Conservation (phyloP, 2,888 invertebrate species). For the Drosophila anceps region DNA sequence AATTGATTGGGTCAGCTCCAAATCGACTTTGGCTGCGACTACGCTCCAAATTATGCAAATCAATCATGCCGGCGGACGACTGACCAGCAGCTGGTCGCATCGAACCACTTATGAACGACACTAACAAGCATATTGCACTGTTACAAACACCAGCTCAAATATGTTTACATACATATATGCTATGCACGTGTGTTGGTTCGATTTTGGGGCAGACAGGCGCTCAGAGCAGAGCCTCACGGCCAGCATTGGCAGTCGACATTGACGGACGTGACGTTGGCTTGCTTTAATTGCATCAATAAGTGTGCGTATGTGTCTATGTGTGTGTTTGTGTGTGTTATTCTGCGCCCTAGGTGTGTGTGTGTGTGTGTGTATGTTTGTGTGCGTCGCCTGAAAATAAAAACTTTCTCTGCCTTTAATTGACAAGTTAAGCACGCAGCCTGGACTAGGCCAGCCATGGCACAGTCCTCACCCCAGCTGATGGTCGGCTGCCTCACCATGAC, state of each 20-base stretch:
- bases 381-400: constrained; percentile 12
- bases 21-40: constrained; percentile 41
- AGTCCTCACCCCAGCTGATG: constrained; percentile 5
- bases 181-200: background rate
- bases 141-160: background rate
- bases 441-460: background rate
- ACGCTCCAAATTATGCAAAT: constrained; percentile 60
- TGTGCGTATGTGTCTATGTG: constrained; percentile 1
- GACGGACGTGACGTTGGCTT: constrained; percentile 17
- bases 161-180: background rate
- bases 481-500: constrained; percentile 2
- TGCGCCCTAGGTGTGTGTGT: background rate
- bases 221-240: background rate
- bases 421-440: constrained; percentile 23
- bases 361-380: constrained; percentile 1
- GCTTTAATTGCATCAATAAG: constrained; percentile 21
- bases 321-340: background rate
- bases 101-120: background rate
- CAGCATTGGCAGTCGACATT: constrained; percentile 14
- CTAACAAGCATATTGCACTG: background rate
- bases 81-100: background rate
- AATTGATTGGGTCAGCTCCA: constrained; percentile 20
- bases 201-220: constrained; percentile 3
- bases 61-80: constrained; percentile 35
- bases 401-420: constrained; percentile 18